Conservation (phyloP, 1,140 invertebrate genomes). For the Euwallacea fornicatus region DNA sequence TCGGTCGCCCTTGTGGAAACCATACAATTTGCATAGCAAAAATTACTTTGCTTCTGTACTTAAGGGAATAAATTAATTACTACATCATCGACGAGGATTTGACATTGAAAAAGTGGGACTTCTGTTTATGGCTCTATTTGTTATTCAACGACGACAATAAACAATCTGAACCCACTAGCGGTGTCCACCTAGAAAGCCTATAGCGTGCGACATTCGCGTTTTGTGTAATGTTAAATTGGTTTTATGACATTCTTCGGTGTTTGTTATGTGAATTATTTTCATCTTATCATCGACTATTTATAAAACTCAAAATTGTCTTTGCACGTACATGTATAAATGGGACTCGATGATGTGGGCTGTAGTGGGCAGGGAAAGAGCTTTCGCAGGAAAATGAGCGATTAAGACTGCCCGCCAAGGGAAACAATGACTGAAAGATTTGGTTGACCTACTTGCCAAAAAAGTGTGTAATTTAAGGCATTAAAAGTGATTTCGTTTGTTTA, state of each 20-base stretch:
- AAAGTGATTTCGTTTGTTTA: too few relatives aligned
- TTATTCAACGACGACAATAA: conserved; percentile 21
- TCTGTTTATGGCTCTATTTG: conserved; percentile 22
- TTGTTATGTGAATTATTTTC: not conserved
- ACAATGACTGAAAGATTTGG: too few relatives aligned
- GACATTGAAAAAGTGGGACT: conserved; percentile 29
- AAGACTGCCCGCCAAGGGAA: too few relatives aligned
- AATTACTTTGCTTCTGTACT: not conserved
- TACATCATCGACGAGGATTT: not conserved
- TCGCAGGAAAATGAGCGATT: too few relatives aligned
- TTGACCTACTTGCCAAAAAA: too few relatives aligned
- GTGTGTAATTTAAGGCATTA: too few relatives aligned
- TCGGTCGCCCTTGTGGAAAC: not conserved
- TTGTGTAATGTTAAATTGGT: not conserved
- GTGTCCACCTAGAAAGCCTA: not conserved
- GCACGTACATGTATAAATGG: too few relatives aligned
- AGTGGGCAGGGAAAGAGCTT: too few relatives aligned
- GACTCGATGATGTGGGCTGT: too few relatives aligned
- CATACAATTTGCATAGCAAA: not conserved
- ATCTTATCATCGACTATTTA: not conserved
- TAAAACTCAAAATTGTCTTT: not conserved
- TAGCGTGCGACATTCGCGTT: not conserved
- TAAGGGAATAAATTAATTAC: not conserved
- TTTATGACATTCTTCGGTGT: not conserved
- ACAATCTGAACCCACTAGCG: conserved; percentile 3